Evolutionary conservation across 2,797 vertebrate species (phyloP), one percentile per base, ranked within the genome.

Genomic region (Miichthys miiuy): DNA sequence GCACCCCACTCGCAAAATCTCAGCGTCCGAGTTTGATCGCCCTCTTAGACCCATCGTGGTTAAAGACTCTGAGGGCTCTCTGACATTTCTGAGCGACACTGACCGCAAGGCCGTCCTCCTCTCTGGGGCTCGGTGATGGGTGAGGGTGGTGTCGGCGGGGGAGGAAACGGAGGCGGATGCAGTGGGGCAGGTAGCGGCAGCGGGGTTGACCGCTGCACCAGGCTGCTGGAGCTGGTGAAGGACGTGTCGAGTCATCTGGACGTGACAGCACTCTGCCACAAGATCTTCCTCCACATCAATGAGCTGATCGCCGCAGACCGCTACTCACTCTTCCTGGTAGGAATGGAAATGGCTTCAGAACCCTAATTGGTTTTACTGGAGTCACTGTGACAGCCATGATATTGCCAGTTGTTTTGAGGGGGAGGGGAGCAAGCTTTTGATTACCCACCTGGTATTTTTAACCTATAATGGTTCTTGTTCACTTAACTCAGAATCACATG

Each of bases 201-300:
- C 2, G 85, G 58, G 34, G 88, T 84, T 0, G 94, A 99, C 91
- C 97, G 96, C 61, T 99, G 97, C 66, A 92, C 97, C n/a, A 93
- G 97, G 81, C 96, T 99, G 73, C 89, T 99, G 92, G 97, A 98
- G 93, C 94, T 99, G 68, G 98, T 99, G 68, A 97, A 97, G 84
- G 98, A 99, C 58, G 99, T 99, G 83, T 98, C 98, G 4, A 98
- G 97, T 83, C 97, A 99, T 75, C 92, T 99, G 92, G 98, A 99
- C 46, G 97, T 99, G 90, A 97, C 98, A 5, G 96, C 97, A 0
- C 96, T 99, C 76, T 99, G 98, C 88, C 98, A 99, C 91, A 98
- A 97, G 92, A 99, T 99, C 89, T 99, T 99, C 93, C 93, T 99
- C 10, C 98, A 99, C 75, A 99, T 98, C 94, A 96, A 99, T 0